phyloP scores from a whole-genome alignment of 2,888 invertebrate genomes.

The Germaria angustata region DNA sequence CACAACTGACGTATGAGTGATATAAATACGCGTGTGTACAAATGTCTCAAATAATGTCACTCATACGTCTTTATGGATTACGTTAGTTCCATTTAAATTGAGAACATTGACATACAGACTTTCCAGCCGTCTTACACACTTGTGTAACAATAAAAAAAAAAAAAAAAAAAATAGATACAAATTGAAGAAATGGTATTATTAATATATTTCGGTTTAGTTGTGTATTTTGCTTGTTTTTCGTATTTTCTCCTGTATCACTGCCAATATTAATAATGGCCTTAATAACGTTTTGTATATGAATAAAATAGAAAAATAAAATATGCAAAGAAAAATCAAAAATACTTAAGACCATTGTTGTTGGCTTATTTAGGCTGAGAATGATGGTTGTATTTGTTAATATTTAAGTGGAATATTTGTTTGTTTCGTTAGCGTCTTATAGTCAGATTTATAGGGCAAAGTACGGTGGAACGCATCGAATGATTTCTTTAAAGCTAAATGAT shows the following conservation, averaged over 20 bases:
- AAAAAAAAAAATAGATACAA: neutral
- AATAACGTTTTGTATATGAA: slow-evolving; percentile 46
- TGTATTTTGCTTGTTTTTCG: neutral
- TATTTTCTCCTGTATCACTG: slow-evolving; percentile 26
- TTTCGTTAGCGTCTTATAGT: neutral
- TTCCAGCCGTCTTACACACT: neutral
- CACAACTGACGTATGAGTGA: slow-evolving; percentile 28
- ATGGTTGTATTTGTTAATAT: neutral
- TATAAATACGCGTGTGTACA: neutral
- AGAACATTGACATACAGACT: neutral
- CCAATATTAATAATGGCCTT: slow-evolving; percentile 53
- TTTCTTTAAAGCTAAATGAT: no score
- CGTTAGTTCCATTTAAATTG: slow-evolving; percentile 5
- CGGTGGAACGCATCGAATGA: neutral
- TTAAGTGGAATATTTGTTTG: neutral
- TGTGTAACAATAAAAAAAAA: neutral
- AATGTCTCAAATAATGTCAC: slow-evolving; percentile 2
- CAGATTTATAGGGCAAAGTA: neutral
- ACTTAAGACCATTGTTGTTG: slow-evolving; percentile 10
- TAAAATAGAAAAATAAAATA: neutral
- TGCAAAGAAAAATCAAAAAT: neutral
- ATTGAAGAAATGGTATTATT: slow-evolving; percentile 4
- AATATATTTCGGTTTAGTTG: neutral
- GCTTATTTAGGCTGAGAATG: neutral
- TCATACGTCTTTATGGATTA: slow-evolving; percentile 35